Conservation (phyloP, 1,140 invertebrate species). For the Drosophila albomicans region DNA sequence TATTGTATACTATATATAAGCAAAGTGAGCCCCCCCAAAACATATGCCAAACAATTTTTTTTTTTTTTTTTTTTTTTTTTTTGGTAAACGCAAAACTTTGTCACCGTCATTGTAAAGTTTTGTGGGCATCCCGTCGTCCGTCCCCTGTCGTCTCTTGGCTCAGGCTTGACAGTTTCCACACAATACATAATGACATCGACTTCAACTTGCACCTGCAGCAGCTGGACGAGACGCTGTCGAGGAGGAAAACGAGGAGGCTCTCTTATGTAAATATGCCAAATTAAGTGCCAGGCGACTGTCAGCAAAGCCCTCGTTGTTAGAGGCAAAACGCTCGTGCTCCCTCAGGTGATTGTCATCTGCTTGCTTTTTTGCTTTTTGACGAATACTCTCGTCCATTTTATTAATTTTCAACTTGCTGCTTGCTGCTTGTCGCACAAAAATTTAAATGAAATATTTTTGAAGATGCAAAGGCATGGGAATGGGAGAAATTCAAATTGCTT, state of each 20-base stretch:
- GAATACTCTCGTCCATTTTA: conserved; percentile 43
- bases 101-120: conserved; percentile 69
- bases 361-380: conserved; percentile 29
- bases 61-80: conserved; percentile 62
- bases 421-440: conserved; percentile 53
- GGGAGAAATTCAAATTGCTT: neutral
- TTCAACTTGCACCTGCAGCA: conserved; percentile 62
- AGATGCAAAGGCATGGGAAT: neutral
- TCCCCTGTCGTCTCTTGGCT: too few relatives aligned
- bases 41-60: conserved; percentile 69
- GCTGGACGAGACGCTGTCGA: neutral
- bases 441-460: conserved; percentile 75
- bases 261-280: conserved; percentile 79
- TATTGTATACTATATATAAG: neutral
- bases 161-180: neutral
- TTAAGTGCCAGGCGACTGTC: conserved; percentile 73
- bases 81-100: conserved; percentile 65
- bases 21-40: conserved; percentile 37
- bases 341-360: conserved; percentile 45
- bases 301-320: conserved; percentile 25
- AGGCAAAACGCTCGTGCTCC: neutral
- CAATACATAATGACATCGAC: conserved; percentile 41
- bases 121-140: neutral
- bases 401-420: conserved; percentile 59
- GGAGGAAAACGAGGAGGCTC: conserved; percentile 15